Base-by-base conservation (phyloP, 1,140 invertebrate genomes). In the Anoplophora glabripennis region DNA sequence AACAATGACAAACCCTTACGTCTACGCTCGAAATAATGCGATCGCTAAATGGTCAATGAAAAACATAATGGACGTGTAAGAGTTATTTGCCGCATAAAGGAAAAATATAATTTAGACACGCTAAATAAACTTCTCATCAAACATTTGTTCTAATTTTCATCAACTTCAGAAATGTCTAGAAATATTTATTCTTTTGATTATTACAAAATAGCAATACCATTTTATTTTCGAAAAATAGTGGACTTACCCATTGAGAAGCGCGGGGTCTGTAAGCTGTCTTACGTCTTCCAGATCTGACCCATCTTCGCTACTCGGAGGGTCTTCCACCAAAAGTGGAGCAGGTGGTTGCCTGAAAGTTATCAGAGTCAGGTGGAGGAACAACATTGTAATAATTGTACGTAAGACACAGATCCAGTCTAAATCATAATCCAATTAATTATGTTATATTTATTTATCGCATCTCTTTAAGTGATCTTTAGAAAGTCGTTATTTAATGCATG, bases 211-310 rank as follows among this genome's bases (percentile, higher is more conserved):
- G 7, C 14, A 8, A 44, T 8, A 7, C 7, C 41, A 14, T 9
- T 44, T 44, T 7, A 18, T 15, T 45, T 45, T 18, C 8, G 41
- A 45, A 18, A 18, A 45, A 18, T 45, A 14, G 7, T 8, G 42
- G 21, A 67, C 70, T 73, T 67, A 74, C 72, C 70, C 72, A 74
- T 74, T 70, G 58, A 74, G 72, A 66, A 72, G 64, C 63, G 68
- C 67, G 64, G 72, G 67, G 57, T 73, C 67, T 28, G 49, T 56
- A 14, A 53, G 62, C 14, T 55, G 59, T 62, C 64, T 74, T 64
- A 73, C 18, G 45, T 74, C 69, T 64, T 73, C 69, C 61, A 71
- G 65, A 56, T 62, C 65, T 58, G 49, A 18, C 40, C 15, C 49
- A 52, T 52, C 21, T 15, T 28, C 21, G 21, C 21, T 28, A 28